phyloP scores from a whole-genome alignment of 2,888 invertebrate species.

The Pachydiplax longipennis region DNA sequence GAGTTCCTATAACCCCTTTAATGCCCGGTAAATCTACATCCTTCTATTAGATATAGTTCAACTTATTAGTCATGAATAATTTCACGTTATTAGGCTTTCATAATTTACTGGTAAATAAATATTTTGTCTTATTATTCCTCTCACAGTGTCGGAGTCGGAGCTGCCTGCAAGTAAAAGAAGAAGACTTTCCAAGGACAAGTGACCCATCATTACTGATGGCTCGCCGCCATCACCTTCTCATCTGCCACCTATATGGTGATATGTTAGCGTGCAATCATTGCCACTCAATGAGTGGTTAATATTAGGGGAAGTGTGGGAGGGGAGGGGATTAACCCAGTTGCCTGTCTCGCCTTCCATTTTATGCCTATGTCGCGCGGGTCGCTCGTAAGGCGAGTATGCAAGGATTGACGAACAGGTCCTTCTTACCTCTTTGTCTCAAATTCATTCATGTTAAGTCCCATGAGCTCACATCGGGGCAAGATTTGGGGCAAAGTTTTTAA shows the following conservation, averaged over 20 bases:
- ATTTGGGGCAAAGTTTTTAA: neutral
- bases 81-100: too few relatives aligned
- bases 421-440: neutral
- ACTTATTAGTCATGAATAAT: too few relatives aligned
- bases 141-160: slow-evolving; percentile 39
- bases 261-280: slow-evolving; percentile 36
- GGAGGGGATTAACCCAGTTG: neutral
- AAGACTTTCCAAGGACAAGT: slow-evolving; percentile 46
- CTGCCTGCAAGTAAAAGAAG: slow-evolving; percentile 45
- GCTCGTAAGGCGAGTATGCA: slow-evolving; percentile 6
- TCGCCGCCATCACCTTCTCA: slow-evolving; percentile 39
- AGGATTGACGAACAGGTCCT: neutral
- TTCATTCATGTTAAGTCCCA: neutral
- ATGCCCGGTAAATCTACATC: too few relatives aligned
- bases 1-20: too few relatives aligned
- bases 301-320: neutral
- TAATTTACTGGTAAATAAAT: too few relatives aligned
- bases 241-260: slow-evolving; percentile 37
- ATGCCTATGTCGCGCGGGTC: slow-evolving; percentile 31
- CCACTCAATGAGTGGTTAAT: neutral
- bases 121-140: neutral
- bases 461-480: neutral
- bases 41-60: too few relatives aligned
- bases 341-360: slow-evolving; percentile 29
- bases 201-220: slow-evolving; percentile 42